Percentiles rank a stretch among this genome's conserved stretches.
phyloP scores from a whole-genome alignment of 2,113 vertebrate genomes.

The Pristiophorus japonicus region DNA sequence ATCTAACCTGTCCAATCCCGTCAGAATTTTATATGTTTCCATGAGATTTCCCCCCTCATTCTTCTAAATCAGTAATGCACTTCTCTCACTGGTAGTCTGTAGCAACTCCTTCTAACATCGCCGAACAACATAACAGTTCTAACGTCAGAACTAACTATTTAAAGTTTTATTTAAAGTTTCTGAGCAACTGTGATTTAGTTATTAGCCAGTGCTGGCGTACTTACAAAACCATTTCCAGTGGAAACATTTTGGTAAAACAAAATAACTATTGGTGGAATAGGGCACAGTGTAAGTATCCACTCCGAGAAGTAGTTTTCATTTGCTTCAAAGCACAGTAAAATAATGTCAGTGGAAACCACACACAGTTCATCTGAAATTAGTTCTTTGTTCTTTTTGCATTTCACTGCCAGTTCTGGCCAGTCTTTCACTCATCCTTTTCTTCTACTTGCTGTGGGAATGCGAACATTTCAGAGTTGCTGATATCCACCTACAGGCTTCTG shows the following conservation, averaged over 20 bases:
- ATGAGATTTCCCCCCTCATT: too few species aligned
- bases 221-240: neutral
- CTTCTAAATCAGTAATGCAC: neutral
- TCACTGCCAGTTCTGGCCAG: neutral
- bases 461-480: neutral
- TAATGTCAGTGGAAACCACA: neutral
- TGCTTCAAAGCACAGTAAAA: neutral
- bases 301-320: neutral
- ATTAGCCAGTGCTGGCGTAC: neutral
- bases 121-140: neutral
- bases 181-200: neutral
- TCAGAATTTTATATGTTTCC: too few species aligned
- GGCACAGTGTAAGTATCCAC: neutral
- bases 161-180: neutral
- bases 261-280: neutral
- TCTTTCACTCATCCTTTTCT: neutral
- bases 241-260: too few species aligned
- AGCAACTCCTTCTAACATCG: neutral
- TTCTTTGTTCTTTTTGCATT: neutral
- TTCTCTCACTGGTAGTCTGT: neutral
- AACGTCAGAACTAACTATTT: neutral
- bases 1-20: too few species aligned
- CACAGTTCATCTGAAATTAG: neutral
- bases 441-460: neutral
- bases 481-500: neutral